phyloP scores from a whole-genome alignment of 2,888 invertebrate species.

The Scaptomyza reducta region DNA sequence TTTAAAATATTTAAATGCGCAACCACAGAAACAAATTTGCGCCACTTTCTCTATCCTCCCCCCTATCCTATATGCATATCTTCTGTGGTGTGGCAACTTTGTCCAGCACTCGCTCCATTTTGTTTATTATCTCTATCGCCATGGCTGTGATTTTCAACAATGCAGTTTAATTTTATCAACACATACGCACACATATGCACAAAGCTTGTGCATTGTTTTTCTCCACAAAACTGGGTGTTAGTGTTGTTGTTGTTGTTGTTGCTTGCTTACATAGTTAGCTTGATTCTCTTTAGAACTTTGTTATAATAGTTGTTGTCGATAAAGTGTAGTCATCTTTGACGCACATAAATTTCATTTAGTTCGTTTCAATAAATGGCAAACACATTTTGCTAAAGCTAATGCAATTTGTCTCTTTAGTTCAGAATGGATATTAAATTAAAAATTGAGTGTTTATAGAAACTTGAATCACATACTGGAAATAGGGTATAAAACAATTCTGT shows the following conservation, averaged over 20 bases:
- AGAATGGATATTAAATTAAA: neutral
- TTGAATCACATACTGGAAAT: too few species aligned
- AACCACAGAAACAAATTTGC: slow-evolving; percentile 52
- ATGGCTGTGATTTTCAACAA: slow-evolving; percentile 72
- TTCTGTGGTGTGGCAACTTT: slow-evolving; percentile 21
- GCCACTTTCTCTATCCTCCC: slow-evolving; percentile 10
- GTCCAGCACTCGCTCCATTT: slow-evolving; percentile 22
- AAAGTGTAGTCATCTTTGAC: slow-evolving; percentile 21
- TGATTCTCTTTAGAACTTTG: slow-evolving; percentile 29
- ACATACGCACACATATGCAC: slow-evolving; percentile 31
- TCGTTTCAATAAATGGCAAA: slow-evolving; percentile 17
- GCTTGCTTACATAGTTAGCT: slow-evolving; percentile 20
- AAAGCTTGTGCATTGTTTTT: slow-evolving; percentile 18
- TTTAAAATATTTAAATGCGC: slow-evolving; percentile 70
- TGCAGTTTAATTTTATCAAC: slow-evolving; percentile 70
- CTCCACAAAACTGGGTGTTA: slow-evolving; percentile 1
- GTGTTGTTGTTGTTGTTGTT: slow-evolving; percentile 23
- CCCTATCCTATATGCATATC: neutral
- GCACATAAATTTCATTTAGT: slow-evolving; percentile 25
- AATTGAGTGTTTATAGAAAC: too few species aligned
- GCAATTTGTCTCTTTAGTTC: slow-evolving; percentile 5
- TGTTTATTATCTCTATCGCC: slow-evolving; percentile 68
- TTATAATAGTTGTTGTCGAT: slow-evolving; percentile 27
- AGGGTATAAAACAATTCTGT: too few species aligned
- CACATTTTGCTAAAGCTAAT: slow-evolving; percentile 3